Evolutionary conservation across 1,140 invertebrate genomes (phyloP).

Genomic region (Pogonognathellus flavescens): DNA sequence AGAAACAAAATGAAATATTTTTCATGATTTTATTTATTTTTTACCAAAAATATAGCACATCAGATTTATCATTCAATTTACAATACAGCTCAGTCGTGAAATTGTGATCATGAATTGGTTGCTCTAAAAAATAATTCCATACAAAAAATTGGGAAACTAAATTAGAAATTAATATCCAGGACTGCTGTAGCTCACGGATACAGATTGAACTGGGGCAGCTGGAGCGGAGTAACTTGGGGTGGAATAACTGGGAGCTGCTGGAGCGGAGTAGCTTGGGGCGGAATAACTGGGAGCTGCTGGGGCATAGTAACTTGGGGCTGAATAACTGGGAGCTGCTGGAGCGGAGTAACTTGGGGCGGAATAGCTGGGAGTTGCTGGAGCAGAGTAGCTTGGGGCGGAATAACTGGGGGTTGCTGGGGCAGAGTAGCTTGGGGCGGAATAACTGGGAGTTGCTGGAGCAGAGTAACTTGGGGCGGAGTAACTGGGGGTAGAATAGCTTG

Average conservation of each 20-base stretch:
- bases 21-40: neutral
- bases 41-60: slow-evolving; percentile 7
- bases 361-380: neutral
- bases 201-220: neutral
- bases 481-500: neutral
- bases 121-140: neutral
- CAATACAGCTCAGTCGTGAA: neutral
- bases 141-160: neutral
- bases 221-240: neutral
- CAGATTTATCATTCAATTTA: neutral
- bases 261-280: neutral
- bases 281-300: neutral
- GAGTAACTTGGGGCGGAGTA: neutral
- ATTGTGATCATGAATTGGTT: neutral
- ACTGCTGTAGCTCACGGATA: neutral
- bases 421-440: neutral
- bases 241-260: neutral
- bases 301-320: neutral
- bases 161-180: neutral
- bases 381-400: neutral
- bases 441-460: neutral
- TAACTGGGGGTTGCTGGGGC: neutral
- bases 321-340: neutral
- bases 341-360: neutral
- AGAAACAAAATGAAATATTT: neutral